Percentiles rank a stretch among this genome's conserved stretches.
Evolutionary conservation across 2,113 vertebrate genomes (phyloP).

Genomic region (human (Homo sapiens)): GRCh38 chr11:110810501-110811000

Average conservation of each 20-base stretch:
- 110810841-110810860: neutral
- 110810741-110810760: neutral
- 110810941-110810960: neutral
- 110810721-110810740: neutral
- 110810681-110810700: neutral
- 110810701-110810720: neutral
- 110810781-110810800: neutral
- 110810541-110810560: neutral
- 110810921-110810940: neutral
- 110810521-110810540: neutral
- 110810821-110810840: neutral
- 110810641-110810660: neutral
- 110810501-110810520: neutral
- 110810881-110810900: neutral
- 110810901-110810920: neutral
- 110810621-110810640: neutral
- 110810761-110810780: neutral
- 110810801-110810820: neutral
- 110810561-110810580: neutral
- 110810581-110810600: neutral
- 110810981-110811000: neutral
- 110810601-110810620: neutral
- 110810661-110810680: neutral
- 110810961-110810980: neutral
- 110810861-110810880: neutral